Evolutionary conservation across 2,797 vertebrate species (phyloP), one percentile per base, ranked within the genome.

Genomic region (Mus minutoides): DNA sequence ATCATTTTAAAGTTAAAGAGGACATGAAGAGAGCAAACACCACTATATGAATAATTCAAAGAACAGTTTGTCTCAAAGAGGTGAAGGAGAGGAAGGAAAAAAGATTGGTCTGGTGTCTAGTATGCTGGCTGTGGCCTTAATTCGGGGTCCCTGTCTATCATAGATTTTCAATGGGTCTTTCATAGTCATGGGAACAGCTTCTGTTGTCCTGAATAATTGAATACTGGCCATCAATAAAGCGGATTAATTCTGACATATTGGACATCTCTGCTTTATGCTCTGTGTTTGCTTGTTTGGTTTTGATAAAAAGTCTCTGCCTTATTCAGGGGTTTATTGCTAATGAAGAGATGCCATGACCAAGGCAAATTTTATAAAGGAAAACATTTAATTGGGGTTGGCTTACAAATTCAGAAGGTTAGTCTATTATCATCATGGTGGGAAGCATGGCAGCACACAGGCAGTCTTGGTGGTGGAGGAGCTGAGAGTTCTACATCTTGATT

Each of bases 41-140:
- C 87, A 46, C 22, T 64, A 75, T 86, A 40, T 97, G 69, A 87
- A 79, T 87, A 90, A 79, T 87, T 95, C 29, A 95, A 91, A 90
- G 77, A 79, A 80, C 46, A 80, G 56, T 46, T 93, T 94, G n/a
- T 91, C 71, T 56, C 64, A 52, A 62, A 46, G 31, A 86, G 19
- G 14, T 85, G 86, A 92, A 82, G 8, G 11, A 83, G 24, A 91
- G 24, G 40, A 62, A 46, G 52, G 9, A n/a, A 37, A 54, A 79
- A 46, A 62, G n/a, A 73, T 49, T 40, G 16, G 12, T 8, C 43
- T 71, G 21, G 22, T 69, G 24, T 94, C 54, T 62, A 78, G 10
- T 54, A 21, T 54, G 19, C 22, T 31, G 24, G 9, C n/a, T 69
- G 7, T 56, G n/a, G 2, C 37, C 24, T 24, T 60, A 13, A 62